A percentile compares a stretch with the other conserved stretches of the same genome.
Evolutionary conservation across 1,140 invertebrate species (phyloP).

Genomic region (Procambarus virginalis): DNA sequence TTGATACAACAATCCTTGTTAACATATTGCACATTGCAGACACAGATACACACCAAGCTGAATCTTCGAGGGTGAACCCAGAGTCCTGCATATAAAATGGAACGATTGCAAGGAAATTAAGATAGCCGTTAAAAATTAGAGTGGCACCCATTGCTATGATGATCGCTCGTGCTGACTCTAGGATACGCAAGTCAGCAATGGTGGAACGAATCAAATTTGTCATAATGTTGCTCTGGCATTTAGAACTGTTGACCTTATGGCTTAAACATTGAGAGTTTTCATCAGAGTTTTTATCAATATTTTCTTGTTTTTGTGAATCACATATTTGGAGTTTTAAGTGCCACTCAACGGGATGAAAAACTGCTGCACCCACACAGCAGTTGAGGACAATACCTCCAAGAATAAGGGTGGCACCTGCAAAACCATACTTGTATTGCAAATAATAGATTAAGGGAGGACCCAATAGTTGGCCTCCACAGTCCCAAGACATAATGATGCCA

Average conservation of each 20-base stretch:
- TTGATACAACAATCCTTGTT: neutral
- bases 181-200: neutral
- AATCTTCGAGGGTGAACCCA: neutral
- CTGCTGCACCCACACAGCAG: slow-evolving; percentile 27
- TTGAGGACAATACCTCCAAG: slow-evolving; percentile 26
- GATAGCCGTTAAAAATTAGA: slow-evolving; percentile 18
- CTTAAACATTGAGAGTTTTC: neutral
- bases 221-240: neutral
- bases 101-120: slow-evolving; percentile 16
- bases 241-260: neutral
- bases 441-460: slow-evolving; percentile 10
- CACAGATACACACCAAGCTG: slow-evolving; percentile 11
- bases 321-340: neutral
- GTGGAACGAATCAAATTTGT: neutral
- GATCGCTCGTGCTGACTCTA: neutral
- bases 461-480: slow-evolving; percentile 36
- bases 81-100: slow-evolving; percentile 22
- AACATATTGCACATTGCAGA: slow-evolving; percentile 35
- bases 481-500: slow-evolving; percentile 25
- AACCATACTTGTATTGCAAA: slow-evolving; percentile 14
- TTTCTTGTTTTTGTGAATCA: neutral
- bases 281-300: neutral
- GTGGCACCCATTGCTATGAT: slow-evolving; percentile 4
- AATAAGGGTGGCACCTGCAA: slow-evolving; percentile 20
- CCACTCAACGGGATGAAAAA: slow-evolving; percentile 43